Percentiles rank a stretch among this genome's conserved stretches.
These are phyloP conservation scores for Perca fluviatilis DNA, from an alignment of 2,113 vertebrate species.

Conservation along the genomic window DNA sequence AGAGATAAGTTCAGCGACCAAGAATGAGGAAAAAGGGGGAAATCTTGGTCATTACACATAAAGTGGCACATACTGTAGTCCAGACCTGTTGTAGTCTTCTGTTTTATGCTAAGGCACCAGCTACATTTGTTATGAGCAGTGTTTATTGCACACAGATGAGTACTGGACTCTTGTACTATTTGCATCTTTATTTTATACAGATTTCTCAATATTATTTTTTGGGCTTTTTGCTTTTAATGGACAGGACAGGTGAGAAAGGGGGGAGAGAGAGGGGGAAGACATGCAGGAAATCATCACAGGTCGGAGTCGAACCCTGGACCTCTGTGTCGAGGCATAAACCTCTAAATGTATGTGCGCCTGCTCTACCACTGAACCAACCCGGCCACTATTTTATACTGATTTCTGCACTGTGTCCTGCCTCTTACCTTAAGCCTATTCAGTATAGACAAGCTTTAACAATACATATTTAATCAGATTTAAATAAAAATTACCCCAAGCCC, in stretches of 20 bases:
- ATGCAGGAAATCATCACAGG: no score
- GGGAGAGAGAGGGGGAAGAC: no score
- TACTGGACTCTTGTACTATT: neutral
- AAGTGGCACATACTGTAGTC: neutral
- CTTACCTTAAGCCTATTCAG: no score
- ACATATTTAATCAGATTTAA: neutral
- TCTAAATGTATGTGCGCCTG: no score
- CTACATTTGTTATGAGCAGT: slow-evolving; percentile 9
- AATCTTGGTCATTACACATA: neutral
- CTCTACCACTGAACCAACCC: no score
- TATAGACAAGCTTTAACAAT: neutral
- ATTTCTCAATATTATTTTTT: no score
- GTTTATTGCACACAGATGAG: neutral
- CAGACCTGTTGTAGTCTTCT: neutral
- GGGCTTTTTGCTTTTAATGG: no score
- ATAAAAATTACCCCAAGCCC: neutral
- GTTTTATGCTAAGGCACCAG: neutral
- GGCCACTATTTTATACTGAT: neutral
- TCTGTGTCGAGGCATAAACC: no score
- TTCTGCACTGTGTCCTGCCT: neutral
- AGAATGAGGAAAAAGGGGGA: neutral
- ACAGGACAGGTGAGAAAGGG: no score
- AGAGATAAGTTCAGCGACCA: neutral
- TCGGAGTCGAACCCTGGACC: no score
- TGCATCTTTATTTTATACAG: neutral